Evolutionary conservation across 2,113 vertebrate genomes (phyloP).

Genomic region (Antennarius striatus): DNA sequence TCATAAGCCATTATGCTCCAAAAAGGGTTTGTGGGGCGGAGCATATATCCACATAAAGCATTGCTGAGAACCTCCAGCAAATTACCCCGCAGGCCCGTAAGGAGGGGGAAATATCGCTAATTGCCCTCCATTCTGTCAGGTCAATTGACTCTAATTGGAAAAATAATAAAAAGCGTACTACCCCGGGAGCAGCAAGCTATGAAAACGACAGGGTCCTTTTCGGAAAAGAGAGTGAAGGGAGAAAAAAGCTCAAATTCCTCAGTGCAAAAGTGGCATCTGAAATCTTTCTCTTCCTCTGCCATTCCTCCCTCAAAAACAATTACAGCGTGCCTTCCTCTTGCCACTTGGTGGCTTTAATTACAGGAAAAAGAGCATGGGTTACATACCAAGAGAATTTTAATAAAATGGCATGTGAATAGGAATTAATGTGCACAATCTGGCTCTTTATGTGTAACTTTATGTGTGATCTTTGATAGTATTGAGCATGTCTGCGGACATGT

Average conservation of each 20-base stretch:
- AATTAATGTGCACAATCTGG: conserved; percentile 60
- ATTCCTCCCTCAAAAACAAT: conserved; percentile 73
- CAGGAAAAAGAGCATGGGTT: conserved; percentile 68
- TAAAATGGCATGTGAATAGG: conserved; percentile 65
- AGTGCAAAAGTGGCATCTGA: conserved; percentile 72
- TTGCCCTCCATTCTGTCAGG: conserved; percentile 99
- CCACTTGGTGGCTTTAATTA: conserved; percentile 68
- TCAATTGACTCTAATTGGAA: conserved; percentile 99
- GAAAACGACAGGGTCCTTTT: conserved; percentile 74
- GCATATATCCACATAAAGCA: conserved; percentile 92
- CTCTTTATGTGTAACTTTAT: conserved; percentile 61
- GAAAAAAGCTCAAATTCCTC: conserved; percentile 64
- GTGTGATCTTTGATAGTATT: conserved; percentile 43
- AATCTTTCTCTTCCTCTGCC: conserved; percentile 69
- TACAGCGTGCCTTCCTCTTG: conserved; percentile 66
- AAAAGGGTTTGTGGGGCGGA: conserved; percentile 85
- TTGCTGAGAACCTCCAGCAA: conserved; percentile 95
- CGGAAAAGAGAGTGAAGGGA: conserved; percentile 45
- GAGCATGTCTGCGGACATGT: conserved; percentile 15
- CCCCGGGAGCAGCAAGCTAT: conserved; percentile 90
- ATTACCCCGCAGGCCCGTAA: conserved; percentile 95
- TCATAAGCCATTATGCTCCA: conserved; percentile 94
- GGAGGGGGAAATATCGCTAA: conserved; percentile 92
- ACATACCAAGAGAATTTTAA: conserved; percentile 61
- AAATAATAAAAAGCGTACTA: conserved; percentile 99